Percentiles rank a stretch among this genome's conserved stretches.
phyloP scores from a whole-genome alignment of 2,888 invertebrate species.

The Cataglyphis livida region DNA sequence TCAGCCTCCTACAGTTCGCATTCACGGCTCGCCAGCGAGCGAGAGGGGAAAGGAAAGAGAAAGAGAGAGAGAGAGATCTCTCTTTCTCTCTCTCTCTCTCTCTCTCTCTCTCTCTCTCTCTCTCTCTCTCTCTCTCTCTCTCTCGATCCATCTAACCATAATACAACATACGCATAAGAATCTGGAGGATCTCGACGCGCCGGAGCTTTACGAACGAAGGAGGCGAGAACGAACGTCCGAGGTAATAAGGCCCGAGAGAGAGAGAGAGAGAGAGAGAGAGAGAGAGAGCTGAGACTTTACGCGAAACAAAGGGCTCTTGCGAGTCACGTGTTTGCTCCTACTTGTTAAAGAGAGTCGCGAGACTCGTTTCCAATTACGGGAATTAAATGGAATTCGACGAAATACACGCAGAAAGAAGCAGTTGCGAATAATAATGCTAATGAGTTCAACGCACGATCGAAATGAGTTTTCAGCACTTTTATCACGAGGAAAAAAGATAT shows the following conservation, averaged over 20 bases:
- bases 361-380: constrained; percentile 41
- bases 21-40: constrained; percentile 71
- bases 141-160: constrained; percentile 76
- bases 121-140: constrained; percentile 67
- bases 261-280: neutral
- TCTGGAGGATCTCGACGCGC: constrained; percentile 55
- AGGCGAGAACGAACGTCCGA: constrained; percentile 44
- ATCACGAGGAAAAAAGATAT: neutral
- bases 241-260: constrained; percentile 21
- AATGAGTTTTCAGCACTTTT: constrained; percentile 3
- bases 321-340: constrained; percentile 40
- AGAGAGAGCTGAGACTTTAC: constrained; percentile 17
- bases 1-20: constrained; percentile 79
- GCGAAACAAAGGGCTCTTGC: constrained; percentile 35
- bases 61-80: constrained; percentile 63
- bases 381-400: constrained; percentile 43
- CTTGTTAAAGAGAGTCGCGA: constrained; percentile 24
- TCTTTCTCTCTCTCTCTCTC: constrained; percentile 50
- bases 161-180: constrained; percentile 62
- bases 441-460: constrained; percentile 27
- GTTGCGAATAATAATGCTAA: constrained; percentile 35
- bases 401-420: neutral
- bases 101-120: constrained; percentile 64
- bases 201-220: constrained; percentile 10
- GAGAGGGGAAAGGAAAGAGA: constrained; percentile 40